These are phyloP conservation scores for Camponotus floridanus DNA, from an alignment of 1,140 invertebrate species.

Conservation along the genomic window DNA sequence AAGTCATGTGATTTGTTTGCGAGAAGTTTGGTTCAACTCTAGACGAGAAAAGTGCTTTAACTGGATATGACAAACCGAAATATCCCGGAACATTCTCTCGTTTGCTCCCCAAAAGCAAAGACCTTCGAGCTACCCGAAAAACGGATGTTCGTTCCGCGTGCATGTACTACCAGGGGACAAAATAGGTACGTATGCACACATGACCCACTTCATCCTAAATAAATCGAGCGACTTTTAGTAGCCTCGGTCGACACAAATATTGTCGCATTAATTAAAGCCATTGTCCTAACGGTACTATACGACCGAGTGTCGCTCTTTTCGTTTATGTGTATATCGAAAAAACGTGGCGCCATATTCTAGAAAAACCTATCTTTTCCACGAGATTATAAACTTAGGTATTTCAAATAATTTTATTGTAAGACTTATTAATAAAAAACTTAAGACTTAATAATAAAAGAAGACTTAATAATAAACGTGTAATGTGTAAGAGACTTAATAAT, in stretches of 20 bases:
- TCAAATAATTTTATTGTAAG: not conserved
- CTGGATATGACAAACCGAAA: not conserved
- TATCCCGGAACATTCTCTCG: constrained; percentile 2
- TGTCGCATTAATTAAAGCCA: constrained; percentile 82
- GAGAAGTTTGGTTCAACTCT: not conserved
- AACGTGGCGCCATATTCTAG: constrained; percentile 44
- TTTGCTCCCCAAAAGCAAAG: constrained; percentile 27
- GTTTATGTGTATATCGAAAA: constrained; percentile 15
- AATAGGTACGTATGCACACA: constrained; percentile 65
- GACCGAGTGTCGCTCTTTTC: constrained; percentile 29
- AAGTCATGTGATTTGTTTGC: not conserved
- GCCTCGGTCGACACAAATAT: constrained; percentile 79
- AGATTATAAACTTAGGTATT: not conserved
- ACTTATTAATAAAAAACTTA: no score
- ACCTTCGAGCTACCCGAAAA: constrained; percentile 37
- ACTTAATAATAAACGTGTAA: no score
- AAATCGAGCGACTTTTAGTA: constrained; percentile 80
- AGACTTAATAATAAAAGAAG: no score
- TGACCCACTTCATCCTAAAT: constrained; percentile 78
- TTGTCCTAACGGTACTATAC: constrained; percentile 43
- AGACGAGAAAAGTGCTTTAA: not conserved
- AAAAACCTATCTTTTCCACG: not conserved
- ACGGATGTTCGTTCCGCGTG: constrained; percentile 67
- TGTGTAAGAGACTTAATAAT: no score
- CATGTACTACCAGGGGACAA: constrained; percentile 65